Evolutionary conservation across 2,113 vertebrate genomes (phyloP).

Genomic region (Sturnira hondurensis): DNA sequence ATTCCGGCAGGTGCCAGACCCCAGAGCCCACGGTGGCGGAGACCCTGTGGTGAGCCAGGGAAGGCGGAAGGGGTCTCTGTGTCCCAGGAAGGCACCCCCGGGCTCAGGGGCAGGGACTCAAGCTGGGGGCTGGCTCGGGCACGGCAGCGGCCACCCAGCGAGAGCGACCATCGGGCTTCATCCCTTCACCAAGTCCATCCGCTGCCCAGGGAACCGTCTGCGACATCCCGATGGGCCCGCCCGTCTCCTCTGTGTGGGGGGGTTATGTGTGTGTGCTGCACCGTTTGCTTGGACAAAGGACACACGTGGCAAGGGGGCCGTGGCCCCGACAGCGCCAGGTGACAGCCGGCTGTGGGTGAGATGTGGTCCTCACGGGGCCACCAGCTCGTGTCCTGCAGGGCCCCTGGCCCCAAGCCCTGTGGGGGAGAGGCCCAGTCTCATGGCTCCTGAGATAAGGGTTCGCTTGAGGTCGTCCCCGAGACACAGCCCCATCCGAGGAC

Average conservation of each 20-base stretch:
- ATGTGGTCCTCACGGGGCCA: neutral
- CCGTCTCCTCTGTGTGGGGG: no score
- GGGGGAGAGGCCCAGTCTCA: neutral
- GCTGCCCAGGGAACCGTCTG: no score
- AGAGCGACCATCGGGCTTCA: neutral
- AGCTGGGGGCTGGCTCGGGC: neutral
- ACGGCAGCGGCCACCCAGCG: neutral
- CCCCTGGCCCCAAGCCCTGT: neutral
- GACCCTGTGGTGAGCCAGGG: neutral
- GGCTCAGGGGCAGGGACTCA: neutral
- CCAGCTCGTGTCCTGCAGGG: no score
- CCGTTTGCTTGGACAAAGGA: neutral
- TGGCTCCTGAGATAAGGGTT: constrained; percentile 69
- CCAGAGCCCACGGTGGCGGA: rapidly evolving
- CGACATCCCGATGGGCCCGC: no score
- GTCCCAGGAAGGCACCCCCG: rapidly evolving
- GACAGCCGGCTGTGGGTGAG: neutral
- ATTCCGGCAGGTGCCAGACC: no score
- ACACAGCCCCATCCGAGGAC: constrained; percentile 61
- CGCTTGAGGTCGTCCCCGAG: constrained; percentile 72
- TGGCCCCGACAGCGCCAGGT: neutral
- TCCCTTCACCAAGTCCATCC: neutral
- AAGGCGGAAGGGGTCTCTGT: neutral
- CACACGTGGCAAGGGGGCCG: neutral
- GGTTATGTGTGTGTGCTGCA: neutral